A percentile compares a stretch with the other conserved stretches of the same genome.
Evolutionary conservation across 2,797 vertebrate species (phyloP).

Genomic region (Alosa sapidissima): DNA sequence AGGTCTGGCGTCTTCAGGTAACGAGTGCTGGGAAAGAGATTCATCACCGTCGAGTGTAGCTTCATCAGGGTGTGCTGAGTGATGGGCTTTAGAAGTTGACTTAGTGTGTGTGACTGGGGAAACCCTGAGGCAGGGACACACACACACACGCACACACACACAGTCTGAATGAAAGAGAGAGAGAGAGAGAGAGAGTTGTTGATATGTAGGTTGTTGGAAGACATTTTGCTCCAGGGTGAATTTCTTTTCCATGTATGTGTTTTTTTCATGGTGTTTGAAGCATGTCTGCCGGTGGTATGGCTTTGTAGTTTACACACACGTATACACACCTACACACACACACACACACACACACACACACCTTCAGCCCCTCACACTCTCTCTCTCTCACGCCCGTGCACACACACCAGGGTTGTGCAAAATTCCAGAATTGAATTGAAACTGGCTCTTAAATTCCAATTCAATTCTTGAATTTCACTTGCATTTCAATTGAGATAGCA

Average conservation of each 20-base stretch:
- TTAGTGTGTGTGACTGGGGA: background rate
- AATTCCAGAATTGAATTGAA: too few relatives aligned
- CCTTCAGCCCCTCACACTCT: too few relatives aligned
- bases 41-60: background rate
- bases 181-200: background rate
- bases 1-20: background rate
- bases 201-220: background rate
- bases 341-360: background rate
- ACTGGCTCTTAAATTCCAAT: too few relatives aligned
- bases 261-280: background rate
- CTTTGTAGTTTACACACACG: conserved; percentile 7
- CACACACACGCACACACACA: background rate
- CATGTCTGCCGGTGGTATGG: background rate
- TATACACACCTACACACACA: background rate
- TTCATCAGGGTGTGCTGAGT: background rate
- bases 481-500: too few relatives aligned
- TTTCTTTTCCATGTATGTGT: background rate
- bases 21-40: background rate
- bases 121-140: background rate
- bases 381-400: background rate
- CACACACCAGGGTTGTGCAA: too few relatives aligned
- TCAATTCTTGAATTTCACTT: too few relatives aligned
- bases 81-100: background rate
- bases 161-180: background rate
- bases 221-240: background rate